phyloP scores from a whole-genome alignment of 1,140 invertebrate species.

The Drosophila subpulchrella region DNA sequence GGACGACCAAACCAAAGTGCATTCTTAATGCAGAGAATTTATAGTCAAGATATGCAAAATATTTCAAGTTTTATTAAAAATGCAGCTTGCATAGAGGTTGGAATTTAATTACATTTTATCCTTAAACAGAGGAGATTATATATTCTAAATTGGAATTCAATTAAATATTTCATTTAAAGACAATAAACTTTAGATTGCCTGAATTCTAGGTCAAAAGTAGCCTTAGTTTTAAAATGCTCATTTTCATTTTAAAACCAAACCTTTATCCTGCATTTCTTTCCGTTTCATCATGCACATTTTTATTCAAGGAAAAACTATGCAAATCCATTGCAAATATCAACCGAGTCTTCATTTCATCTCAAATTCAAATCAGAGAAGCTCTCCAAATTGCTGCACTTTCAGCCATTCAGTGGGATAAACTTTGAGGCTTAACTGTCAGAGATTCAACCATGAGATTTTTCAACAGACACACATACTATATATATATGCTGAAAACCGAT shows the following conservation, averaged over 20 bases:
- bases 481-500: slow-evolving; percentile 15
- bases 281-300: not conserved
- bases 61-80: slow-evolving; percentile 4
- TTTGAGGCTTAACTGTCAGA: slow-evolving; percentile 34
- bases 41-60: slow-evolving; percentile 36
- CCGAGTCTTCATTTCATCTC: slow-evolving; percentile 15
- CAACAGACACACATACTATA: not conserved
- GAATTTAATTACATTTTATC: not conserved
- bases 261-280: not conserved
- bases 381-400: slow-evolving; percentile 28
- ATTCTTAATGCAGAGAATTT: slow-evolving; percentile 38
- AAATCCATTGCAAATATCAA: slow-evolving; percentile 9
- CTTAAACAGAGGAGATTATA: not conserved
- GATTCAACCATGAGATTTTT: slow-evolving; percentile 1
- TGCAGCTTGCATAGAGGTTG: not conserved
- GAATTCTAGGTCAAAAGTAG: not conserved
- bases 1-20: slow-evolving; percentile 26
- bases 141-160: not conserved
- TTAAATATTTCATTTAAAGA: not conserved
- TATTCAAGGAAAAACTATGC: slow-evolving; percentile 12
- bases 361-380: slow-evolving; percentile 23
- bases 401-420: slow-evolving; percentile 11
- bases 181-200: not conserved
- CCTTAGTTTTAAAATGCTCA: not conserved
- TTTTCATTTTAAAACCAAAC: not conserved